phyloP scores from a whole-genome alignment of 2,888 invertebrate genomes.

The Tubulanus polymorphus region DNA sequence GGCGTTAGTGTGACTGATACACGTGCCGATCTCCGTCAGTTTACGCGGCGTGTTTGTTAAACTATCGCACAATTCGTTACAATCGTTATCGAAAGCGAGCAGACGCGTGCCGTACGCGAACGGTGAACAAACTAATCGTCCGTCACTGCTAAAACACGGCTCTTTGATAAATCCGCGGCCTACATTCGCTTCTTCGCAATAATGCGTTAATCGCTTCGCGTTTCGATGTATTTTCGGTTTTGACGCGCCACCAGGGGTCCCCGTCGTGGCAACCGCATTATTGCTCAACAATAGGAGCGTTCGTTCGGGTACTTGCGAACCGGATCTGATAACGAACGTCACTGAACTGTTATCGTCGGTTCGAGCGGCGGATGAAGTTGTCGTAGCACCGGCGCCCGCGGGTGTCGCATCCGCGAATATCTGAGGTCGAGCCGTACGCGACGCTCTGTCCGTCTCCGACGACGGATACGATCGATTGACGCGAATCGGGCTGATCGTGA shows the following conservation, averaged over 20 bases:
- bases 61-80: constrained; percentile 73
- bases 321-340: constrained; percentile 5
- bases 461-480: no score
- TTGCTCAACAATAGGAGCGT: neutral
- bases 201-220: constrained; percentile 74
- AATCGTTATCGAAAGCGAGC: constrained; percentile 71
- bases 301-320: constrained; percentile 1
- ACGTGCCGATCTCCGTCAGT: constrained; percentile 66
- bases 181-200: constrained; percentile 78
- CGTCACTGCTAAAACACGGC: constrained; percentile 84
- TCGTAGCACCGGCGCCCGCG: no score
- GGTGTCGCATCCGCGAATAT: no score
- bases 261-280: neutral
- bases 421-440: no score
- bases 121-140: constrained; percentile 84
- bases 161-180: constrained; percentile 92
- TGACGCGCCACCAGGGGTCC: neutral
- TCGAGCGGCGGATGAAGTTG: no score
- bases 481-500: no score
- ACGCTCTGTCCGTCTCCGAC: no score
- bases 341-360: no score
- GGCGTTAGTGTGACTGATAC: constrained; percentile 73
- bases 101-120: constrained; percentile 82
- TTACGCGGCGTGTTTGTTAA: constrained; percentile 57
- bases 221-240: constrained; percentile 63